Conservation (phyloP, 2,113 vertebrate species). For the Lasiurus cinereus region DNA sequence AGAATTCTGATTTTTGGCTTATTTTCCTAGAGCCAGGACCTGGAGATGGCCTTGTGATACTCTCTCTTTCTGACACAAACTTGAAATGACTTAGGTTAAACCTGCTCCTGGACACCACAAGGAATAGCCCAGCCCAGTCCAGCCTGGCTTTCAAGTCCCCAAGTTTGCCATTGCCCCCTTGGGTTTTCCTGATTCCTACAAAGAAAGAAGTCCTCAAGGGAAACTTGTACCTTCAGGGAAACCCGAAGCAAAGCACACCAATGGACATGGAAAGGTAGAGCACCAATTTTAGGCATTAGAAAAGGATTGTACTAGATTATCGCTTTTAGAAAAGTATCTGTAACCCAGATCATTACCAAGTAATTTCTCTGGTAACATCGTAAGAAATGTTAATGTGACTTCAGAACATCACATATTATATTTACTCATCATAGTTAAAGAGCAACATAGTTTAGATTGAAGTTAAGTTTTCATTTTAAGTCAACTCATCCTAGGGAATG, state of each 20-base stretch:
- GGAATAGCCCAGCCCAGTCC: not conserved
- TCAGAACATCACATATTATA: not conserved
- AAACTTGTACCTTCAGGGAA: not conserved
- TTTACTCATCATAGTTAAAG: not conserved
- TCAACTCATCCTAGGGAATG: not conserved
- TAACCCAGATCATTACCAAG: not conserved
- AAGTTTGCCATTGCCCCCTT: not conserved
- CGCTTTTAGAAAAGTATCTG: not conserved
- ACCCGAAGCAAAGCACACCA: not conserved
- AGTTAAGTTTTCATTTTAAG: not conserved
- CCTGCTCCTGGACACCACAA: not conserved
- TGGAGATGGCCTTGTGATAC: not conserved
- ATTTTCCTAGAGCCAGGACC: not conserved
- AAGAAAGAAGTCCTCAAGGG: not conserved
- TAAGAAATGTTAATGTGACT: not conserved
- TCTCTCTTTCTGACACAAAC: not conserved
- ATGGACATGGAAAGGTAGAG: not conserved
- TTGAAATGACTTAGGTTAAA: not conserved
- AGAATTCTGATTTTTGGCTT: not conserved
- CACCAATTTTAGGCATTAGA: not conserved
- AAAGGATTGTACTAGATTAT: not conserved
- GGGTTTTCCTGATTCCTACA: not conserved
- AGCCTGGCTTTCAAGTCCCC: not conserved
- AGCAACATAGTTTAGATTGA: not conserved
- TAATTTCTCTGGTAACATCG: not conserved